Base-by-base conservation (phyloP, 2,113 vertebrate species). In the Stigmatopora nigra region DNA sequence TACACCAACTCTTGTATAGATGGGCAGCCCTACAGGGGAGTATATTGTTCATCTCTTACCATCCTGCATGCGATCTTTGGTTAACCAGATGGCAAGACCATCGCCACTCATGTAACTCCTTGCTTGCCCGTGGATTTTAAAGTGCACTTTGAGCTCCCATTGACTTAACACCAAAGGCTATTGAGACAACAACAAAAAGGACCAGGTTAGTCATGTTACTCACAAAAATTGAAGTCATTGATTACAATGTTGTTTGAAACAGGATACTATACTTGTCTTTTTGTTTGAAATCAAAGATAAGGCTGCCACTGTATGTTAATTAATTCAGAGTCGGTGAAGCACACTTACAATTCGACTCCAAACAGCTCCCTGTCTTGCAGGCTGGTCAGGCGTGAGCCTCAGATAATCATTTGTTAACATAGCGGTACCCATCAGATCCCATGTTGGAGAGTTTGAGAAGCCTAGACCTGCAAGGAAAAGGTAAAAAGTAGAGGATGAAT, bases 61-160 rank as follows among this genome's bases (percentile, higher is more conserved):
- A 25, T 87, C 86, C 82, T 95, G 92, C 96, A 99, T 97, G 61
- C 95, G 93, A 5, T 99, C 95, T 85, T 90, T 96, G 20, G 94
- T 94, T 74, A 96, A 92, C 97, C 97, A 99, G 75, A 99, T 72
- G 2, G 94, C 96, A 45, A 98, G 79, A 0, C 96, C 97, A 0
- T 99, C 97, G 0, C 97, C 97, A 0, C 96, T 94, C 19, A 99
- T 87, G 67, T 96, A 96, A 72, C 97, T 99, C 88, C 97, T 98
- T 45, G 92, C 94, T 10, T 91, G 90, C 15, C 97, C 97, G 0
- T 96, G 93, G 81, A 99, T 91, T 85, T 90, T 96, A 77, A 99
- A 98, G 55, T 98, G 94, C 3, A 97, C 93, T 71, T 92, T 92
- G 55, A 99, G 84, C 79, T 99, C 97, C 97, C 97, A 99, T 20